Percentiles rank a stretch among this genome's conserved stretches.
These are phyloP conservation scores for Campaea margaritaria DNA, from an alignment of 2,888 invertebrate genomes.

Conservation along the genomic window DNA sequence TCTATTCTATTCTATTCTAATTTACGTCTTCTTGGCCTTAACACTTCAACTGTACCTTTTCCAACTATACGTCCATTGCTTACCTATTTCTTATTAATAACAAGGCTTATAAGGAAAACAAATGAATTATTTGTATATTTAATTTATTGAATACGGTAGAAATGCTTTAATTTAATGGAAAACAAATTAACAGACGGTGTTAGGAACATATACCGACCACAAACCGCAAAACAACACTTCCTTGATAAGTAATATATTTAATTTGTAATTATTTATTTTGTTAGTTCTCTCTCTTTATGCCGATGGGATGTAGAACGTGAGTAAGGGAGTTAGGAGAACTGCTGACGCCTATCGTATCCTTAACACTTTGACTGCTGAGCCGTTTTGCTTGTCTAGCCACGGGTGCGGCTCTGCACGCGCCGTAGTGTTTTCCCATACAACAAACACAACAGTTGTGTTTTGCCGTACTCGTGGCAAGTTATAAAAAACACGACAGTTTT, in stretches of 20 bases:
- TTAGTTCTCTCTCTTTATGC: constrained; percentile 2
- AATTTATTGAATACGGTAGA: constrained; percentile 86
- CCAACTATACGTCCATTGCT: too few species aligned
- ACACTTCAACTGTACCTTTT: background rate
- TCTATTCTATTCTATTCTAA: too few species aligned
- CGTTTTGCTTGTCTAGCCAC: too few species aligned
- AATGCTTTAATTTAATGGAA: constrained; percentile 83
- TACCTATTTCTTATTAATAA: background rate
- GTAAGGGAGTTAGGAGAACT: too few species aligned
- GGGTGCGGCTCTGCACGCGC: too few species aligned
- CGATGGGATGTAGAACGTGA: too few species aligned
- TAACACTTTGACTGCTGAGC: too few species aligned
- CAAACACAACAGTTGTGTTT: too few species aligned
- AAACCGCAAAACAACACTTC: constrained; percentile 53
- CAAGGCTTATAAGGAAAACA: constrained; percentile 39
- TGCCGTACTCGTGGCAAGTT: too few species aligned
- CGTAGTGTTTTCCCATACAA: too few species aligned
- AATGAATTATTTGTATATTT: constrained; percentile 78
- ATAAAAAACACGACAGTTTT: too few species aligned
- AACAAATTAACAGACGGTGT: constrained; percentile 83
- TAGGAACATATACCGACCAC: constrained; percentile 84
- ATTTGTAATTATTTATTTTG: background rate
- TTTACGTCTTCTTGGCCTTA: background rate
- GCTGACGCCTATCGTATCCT: too few species aligned
- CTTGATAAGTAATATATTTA: background rate